phyloP scores from a whole-genome alignment of 1,140 invertebrate genomes.

The Bombus fervidus region DNA sequence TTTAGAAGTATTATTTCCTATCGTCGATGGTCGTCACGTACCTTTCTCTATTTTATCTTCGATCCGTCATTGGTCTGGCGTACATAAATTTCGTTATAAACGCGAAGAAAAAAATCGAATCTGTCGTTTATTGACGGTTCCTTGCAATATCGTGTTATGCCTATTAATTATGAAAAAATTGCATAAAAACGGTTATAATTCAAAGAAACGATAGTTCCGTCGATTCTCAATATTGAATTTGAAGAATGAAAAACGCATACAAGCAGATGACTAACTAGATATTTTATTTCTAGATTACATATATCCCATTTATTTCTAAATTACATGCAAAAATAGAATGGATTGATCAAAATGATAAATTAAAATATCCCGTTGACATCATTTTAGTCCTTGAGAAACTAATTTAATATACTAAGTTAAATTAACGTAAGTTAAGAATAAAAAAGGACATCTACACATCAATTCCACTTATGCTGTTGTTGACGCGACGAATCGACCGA shows the following conservation, averaged over 20 bases:
- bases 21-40: neutral
- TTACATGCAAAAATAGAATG: neutral
- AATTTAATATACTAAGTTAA: neutral
- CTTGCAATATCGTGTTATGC: neutral
- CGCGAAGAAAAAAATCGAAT: neutral
- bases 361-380: neutral
- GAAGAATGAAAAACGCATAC: neutral
- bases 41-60: too few species aligned
- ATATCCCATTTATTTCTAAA: neutral
- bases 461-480: neutral
- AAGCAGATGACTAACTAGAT: neutral
- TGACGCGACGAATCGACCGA: neutral
- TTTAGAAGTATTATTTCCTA: neutral
- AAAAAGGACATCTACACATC: neutral
- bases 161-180: neutral
- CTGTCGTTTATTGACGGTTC: neutral
- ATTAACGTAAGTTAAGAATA: neutral
- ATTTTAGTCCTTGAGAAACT: neutral
- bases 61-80: neutral
- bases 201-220: neutral
- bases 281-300: neutral
- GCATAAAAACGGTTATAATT: too few species aligned
- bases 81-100: neutral
- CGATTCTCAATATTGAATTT: neutral
- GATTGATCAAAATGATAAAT: neutral